Percentiles rank a stretch among this genome's conserved stretches.
phyloP scores from a whole-genome alignment of 2,797 vertebrate genomes.

The Liasis olivaceus region DNA sequence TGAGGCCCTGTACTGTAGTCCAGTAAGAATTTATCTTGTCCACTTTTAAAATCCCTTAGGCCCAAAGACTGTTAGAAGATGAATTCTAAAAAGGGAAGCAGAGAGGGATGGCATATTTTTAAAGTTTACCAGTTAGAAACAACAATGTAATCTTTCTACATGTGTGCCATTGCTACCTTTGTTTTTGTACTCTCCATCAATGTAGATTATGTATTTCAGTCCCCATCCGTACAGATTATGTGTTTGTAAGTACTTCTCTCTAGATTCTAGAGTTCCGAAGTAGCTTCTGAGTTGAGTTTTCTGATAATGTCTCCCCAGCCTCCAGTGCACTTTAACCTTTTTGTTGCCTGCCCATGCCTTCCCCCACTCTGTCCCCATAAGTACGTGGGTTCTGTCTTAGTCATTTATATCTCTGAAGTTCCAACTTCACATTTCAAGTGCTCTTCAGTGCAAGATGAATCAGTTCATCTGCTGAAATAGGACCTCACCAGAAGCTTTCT shows the following conservation, averaged over 20 bases:
- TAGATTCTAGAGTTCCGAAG: background rate
- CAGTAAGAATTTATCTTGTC: too few relatives aligned
- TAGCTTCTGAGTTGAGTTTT: background rate
- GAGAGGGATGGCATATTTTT: background rate
- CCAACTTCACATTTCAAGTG: background rate
- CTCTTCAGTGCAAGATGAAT: background rate
- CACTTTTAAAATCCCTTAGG: background rate
- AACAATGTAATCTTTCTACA: background rate
- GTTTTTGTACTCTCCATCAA: background rate
- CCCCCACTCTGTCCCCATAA: background rate
- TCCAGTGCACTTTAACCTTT: background rate
- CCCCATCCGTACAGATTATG: background rate
- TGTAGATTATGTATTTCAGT: background rate
- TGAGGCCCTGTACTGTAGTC: background rate
- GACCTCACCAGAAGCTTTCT: background rate
- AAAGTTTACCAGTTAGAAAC: background rate
- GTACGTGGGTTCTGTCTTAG: background rate
- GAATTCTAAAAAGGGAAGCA: background rate
- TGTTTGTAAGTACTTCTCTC: background rate
- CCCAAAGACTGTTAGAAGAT: background rate
- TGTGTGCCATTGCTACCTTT: background rate
- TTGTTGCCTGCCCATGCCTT: background rate
- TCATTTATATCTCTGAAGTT: too few relatives aligned
- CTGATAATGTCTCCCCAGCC: background rate
- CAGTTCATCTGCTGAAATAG: background rate